phyloP scores from a whole-genome alignment of 1,140 invertebrate genomes.

The Episyrphus balteatus region DNA sequence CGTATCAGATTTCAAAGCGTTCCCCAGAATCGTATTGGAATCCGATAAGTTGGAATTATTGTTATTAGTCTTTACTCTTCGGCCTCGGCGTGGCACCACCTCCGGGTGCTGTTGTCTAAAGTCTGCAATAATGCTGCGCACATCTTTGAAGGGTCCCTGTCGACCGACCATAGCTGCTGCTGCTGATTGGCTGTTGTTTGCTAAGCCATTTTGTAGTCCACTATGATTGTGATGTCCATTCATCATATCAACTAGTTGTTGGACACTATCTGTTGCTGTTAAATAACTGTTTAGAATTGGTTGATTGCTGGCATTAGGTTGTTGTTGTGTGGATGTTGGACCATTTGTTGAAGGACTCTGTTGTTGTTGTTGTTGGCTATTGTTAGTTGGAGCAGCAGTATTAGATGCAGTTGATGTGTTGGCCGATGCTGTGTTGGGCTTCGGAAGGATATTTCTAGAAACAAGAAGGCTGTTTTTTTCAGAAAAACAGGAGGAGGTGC shows the following conservation, averaged over 20 bases:
- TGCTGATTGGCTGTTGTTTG: too few relatives aligned
- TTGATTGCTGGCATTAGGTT: background rate
- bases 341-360: background rate
- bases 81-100: constrained; percentile 51
- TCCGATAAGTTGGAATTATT: background rate
- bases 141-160: constrained; percentile 65
- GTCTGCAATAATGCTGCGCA: constrained; percentile 71
- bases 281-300: constrained; percentile 2
- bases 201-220: too few relatives aligned
- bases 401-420: background rate
- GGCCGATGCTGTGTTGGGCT: constrained; percentile 4
- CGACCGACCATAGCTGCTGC: constrained; percentile 39
- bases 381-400: background rate
- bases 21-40: background rate
- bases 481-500: too few relatives aligned
- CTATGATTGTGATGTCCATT: background rate
- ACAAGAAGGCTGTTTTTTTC: constrained; percentile 2
- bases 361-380: too few relatives aligned
- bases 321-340: background rate
- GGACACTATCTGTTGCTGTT: background rate
- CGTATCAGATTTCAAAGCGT: background rate
- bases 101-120: constrained; percentile 64
- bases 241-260: background rate
- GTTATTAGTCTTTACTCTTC: constrained; percentile 40
- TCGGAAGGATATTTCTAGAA: constrained; percentile 11